Conservation (phyloP, 2,113 vertebrate genomes). For the Loxodonta africana region DNA sequence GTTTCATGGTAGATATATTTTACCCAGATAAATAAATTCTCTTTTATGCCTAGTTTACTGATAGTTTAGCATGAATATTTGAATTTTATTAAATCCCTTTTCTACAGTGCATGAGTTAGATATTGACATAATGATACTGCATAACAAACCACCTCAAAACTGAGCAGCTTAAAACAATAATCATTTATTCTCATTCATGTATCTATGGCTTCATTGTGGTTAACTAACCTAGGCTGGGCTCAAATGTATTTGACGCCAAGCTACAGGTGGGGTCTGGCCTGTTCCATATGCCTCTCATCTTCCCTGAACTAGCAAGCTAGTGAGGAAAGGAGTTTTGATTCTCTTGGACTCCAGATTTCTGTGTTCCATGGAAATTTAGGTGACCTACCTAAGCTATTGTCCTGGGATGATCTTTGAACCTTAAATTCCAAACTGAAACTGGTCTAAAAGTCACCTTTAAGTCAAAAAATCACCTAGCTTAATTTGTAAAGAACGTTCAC, state of each 20-base stretch:
- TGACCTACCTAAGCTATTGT: too few relatives aligned
- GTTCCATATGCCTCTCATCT: background rate
- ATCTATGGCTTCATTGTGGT: background rate
- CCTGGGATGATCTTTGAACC: too few relatives aligned
- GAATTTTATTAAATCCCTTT: background rate
- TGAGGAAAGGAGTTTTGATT: too few relatives aligned
- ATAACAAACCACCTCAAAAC: background rate
- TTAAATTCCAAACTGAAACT: too few relatives aligned
- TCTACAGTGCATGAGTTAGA: background rate
- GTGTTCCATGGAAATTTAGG: too few relatives aligned
- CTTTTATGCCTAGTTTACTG: too few relatives aligned
- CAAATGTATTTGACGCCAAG: background rate
- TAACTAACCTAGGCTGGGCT: background rate
- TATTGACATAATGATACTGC: background rate
- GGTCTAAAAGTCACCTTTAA: too few relatives aligned
- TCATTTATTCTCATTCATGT: background rate
- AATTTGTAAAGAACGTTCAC: too few relatives aligned
- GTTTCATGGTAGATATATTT: background rate
- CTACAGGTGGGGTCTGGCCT: background rate
- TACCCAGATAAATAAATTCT: slow-evolving; percentile 12
- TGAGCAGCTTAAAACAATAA: too few relatives aligned
- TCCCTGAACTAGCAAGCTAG: background rate
- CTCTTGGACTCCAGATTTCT: too few relatives aligned
- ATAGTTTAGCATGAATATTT: too few relatives aligned
- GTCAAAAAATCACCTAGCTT: too few relatives aligned